Conservation (phyloP, 2,888 invertebrate species). For the Atherix ibis region DNA sequence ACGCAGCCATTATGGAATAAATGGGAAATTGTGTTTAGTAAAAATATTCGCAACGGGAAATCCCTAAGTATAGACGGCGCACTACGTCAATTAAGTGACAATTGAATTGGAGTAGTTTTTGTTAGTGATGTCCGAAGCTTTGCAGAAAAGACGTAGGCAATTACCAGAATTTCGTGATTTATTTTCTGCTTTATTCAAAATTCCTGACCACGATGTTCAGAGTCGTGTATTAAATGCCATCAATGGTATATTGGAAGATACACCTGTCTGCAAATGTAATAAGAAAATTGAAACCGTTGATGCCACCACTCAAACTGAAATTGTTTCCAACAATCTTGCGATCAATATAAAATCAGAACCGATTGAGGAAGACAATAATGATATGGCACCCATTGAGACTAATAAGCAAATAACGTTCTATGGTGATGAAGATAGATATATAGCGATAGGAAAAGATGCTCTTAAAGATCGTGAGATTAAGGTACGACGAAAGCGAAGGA, state of each 20-base stretch:
- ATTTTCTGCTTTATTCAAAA: conserved; percentile 21
- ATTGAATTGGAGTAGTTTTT: neutral
- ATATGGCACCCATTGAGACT: too few species aligned
- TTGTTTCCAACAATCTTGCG: too few species aligned
- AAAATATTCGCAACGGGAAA: neutral
- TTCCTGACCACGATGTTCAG: conserved; percentile 23
- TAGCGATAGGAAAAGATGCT: too few species aligned
- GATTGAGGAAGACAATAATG: too few species aligned
- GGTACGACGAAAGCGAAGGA: too few species aligned
- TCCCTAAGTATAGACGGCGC: neutral
- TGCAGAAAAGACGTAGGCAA: conserved; percentile 15
- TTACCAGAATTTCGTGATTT: conserved; percentile 16
- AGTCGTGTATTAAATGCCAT: conserved; percentile 24
- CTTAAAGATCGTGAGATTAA: too few species aligned
- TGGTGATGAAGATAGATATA: too few species aligned
- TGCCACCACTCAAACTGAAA: conserved; percentile 4
- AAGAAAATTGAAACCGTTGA: conserved; percentile 3
- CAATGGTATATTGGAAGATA: conserved; percentile 15
- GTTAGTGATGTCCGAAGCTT: conserved; percentile 1
- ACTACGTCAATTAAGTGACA: too few species aligned
- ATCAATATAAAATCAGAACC: too few species aligned
- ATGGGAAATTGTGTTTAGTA: neutral
- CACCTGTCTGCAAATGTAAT: conserved; percentile 4
- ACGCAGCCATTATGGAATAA: too few species aligned
- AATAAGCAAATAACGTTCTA: too few species aligned